Evolutionary conservation across 1,140 invertebrate species (phyloP).

Genomic region (Dolichoris vasculosae): DNA sequence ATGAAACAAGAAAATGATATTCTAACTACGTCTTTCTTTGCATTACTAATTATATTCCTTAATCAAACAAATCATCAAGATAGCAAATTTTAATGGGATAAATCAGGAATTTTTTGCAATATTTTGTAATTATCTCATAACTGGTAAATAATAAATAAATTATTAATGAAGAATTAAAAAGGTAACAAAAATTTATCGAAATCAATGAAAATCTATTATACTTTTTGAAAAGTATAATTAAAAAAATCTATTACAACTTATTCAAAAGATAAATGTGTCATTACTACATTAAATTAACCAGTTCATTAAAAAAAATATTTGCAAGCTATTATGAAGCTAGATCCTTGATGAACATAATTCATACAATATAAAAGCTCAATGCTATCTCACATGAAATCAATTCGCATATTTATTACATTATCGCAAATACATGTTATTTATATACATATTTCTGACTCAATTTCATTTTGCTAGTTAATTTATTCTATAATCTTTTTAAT

Average conservation of each 20-base stretch:
- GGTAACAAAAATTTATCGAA: constrained; percentile 6
- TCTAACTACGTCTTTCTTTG: no score
- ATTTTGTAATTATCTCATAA: neutral
- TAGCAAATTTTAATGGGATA: no score
- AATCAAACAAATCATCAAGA: no score
- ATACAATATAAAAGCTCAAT: constrained; percentile 41
- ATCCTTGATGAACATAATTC: constrained; percentile 31
- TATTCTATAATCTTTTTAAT: neutral
- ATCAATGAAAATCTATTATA: constrained; percentile 29
- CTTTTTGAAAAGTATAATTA: neutral
- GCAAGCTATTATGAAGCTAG: constrained; percentile 45
- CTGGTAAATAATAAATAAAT: neutral
- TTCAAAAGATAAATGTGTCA: neutral
- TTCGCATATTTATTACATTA: constrained; percentile 43
- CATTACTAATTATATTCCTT: no score
- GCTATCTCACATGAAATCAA: constrained; percentile 48
- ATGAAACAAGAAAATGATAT: no score
- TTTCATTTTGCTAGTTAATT: neutral
- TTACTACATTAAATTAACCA: constrained; percentile 41
- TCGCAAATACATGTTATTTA: constrained; percentile 12
- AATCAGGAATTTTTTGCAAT: no score
- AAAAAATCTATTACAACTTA: no score
- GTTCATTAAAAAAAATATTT: constrained; percentile 49
- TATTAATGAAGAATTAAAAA: constrained; percentile 12
- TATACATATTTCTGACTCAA: neutral